A percentile compares a stretch with the other conserved stretches of the same genome.
These are phyloP conservation scores for Phrixothrix hirtus DNA, from an alignment of 2,888 invertebrate genomes.

Conservation along the genomic window DNA sequence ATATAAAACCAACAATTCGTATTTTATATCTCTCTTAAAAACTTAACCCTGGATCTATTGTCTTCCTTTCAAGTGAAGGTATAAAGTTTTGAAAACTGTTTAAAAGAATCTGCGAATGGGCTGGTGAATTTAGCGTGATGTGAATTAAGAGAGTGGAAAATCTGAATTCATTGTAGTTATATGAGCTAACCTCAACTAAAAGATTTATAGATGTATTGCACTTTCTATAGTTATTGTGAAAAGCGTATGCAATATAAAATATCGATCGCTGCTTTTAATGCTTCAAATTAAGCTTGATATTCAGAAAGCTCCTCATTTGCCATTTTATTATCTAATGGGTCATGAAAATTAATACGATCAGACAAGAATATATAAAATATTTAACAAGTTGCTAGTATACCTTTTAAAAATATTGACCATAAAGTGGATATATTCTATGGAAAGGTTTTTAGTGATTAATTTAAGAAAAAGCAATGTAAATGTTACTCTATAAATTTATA, in stretches of 20 bases:
- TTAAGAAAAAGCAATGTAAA: no score
- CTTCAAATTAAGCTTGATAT: no score
- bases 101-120: conserved; percentile 33
- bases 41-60: conserved; percentile 31
- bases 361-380: no score
- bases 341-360: no score
- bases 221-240: background rate
- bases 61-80: conserved; percentile 35
- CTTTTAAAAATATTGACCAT: no score
- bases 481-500: no score
- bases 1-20: conserved; percentile 38
- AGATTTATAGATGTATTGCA: background rate
- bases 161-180: conserved; percentile 1
- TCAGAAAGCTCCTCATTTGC: no score
- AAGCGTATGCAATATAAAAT: background rate
- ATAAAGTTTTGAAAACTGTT: conserved; percentile 42
- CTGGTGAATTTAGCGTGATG: conserved; percentile 14
- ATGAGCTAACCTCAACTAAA: background rate
- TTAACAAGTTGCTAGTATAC: no score
- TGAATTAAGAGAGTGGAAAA: conserved; percentile 26
- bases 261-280: no score
- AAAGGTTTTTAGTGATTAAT: no score
- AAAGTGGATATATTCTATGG: no score
- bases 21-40: conserved; percentile 37
- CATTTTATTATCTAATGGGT: no score